Percentiles rank a stretch among this genome's conserved stretches.
phyloP scores from a whole-genome alignment of 1,140 invertebrate genomes.

The Plectrocnemia conspersa region DNA sequence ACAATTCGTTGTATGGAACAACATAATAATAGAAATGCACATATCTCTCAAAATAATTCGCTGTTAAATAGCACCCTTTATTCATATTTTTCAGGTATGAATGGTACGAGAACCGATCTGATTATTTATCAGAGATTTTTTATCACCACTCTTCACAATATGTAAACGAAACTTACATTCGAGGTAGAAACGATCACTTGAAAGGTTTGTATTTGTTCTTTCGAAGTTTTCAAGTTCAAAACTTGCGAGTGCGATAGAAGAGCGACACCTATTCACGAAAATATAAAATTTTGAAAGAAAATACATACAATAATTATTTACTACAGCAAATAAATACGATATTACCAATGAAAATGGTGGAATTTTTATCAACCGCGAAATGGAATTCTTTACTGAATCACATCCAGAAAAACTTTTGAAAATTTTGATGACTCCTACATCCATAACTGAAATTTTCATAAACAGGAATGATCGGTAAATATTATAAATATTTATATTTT shows the following conservation, averaged over 20 bases:
- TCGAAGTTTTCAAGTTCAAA: not conserved
- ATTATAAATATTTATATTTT: not conserved
- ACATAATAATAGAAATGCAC: too few species aligned
- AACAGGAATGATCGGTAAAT: conserved; percentile 57
- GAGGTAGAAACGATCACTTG: conserved; percentile 64
- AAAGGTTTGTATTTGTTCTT: conserved; percentile 49
- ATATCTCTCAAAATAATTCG: too few species aligned
- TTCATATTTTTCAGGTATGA: conserved; percentile 52
- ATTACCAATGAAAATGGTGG: conserved; percentile 42
- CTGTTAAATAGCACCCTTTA: too few species aligned
- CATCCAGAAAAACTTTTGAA: conserved; percentile 63
- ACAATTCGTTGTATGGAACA: too few species aligned
- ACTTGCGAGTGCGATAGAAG: not conserved
- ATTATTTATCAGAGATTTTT: conserved; percentile 59
- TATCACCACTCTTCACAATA: conserved; percentile 55
- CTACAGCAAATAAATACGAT: conserved; percentile 60
- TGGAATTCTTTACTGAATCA: conserved; percentile 66
- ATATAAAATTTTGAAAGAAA: not conserved
- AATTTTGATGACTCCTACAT: conserved; percentile 55
- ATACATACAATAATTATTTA: conserved; percentile 7
- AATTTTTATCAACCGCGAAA: conserved; percentile 55
- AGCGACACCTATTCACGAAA: not conserved
- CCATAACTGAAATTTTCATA: conserved; percentile 61
- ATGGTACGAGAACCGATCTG: conserved; percentile 64
- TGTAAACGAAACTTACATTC: conserved; percentile 62